phyloP scores from a whole-genome alignment of 2,113 vertebrate species.

The Hiodon tergisus region DNA sequence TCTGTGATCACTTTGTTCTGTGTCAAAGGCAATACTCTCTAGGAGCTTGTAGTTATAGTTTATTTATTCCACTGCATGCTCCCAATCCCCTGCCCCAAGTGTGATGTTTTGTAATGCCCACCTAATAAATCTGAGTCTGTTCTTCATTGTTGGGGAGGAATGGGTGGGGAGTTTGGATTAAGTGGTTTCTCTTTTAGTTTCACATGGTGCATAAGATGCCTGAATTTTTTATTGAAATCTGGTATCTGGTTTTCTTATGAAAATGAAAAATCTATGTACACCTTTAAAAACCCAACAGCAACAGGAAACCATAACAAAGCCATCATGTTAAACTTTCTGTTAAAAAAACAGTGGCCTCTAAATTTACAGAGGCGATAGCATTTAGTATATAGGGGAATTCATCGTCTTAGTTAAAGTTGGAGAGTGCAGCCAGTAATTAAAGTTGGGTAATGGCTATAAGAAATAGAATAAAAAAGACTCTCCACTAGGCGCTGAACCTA shows the following conservation, averaged over 20 bases:
- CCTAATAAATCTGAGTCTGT: not conserved
- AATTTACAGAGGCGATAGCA: too few relatives aligned
- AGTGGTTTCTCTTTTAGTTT: too few relatives aligned
- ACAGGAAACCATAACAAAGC: conserved; percentile 23
- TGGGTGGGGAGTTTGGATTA: not conserved
- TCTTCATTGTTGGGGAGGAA: not conserved
- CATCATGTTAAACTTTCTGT: conserved; percentile 22
- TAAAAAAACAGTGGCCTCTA: too few relatives aligned
- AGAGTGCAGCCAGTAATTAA: too few relatives aligned
- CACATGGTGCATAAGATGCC: conserved; percentile 17
- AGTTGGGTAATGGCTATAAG: too few relatives aligned
- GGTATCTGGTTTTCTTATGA: conserved; percentile 13
- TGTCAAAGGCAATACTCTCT: not conserved
- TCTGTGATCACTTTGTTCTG: not conserved
- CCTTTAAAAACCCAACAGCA: conserved; percentile 18
- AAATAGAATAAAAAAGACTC: too few relatives aligned
- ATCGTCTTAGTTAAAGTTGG: too few relatives aligned
- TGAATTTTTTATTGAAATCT: conserved; percentile 37
- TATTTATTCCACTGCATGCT: conserved; percentile 5
- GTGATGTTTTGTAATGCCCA: not conserved
- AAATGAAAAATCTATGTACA: conserved; percentile 25
- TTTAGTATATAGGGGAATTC: too few relatives aligned
- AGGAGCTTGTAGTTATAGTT: not conserved
- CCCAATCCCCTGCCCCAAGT: not conserved
- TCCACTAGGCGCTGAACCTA: too few relatives aligned